Conservation (phyloP, 2,888 invertebrate species). For the Parnassius glacialis region DNA sequence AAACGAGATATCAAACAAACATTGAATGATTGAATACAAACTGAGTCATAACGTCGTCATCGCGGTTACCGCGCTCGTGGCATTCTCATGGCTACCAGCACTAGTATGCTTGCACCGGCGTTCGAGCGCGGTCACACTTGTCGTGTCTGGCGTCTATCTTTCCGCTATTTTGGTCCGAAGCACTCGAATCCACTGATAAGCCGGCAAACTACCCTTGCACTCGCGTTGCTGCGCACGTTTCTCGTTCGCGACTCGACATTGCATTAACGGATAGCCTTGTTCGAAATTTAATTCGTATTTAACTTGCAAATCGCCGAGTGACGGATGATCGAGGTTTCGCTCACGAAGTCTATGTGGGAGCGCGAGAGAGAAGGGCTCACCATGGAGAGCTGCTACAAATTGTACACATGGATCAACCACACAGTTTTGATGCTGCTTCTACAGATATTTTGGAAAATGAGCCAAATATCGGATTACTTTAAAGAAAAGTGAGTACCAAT, state of each 20-base stretch:
- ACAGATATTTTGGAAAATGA: constrained; percentile 77
- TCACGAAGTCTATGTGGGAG: constrained; percentile 65
- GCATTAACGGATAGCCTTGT: constrained; percentile 25
- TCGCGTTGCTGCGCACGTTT: constrained; percentile 44
- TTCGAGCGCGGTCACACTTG: constrained; percentile 57
- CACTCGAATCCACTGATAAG: constrained; percentile 44
- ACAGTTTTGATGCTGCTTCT: constrained; percentile 71
- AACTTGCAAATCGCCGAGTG: constrained; percentile 53
- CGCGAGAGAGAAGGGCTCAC: constrained; percentile 54
- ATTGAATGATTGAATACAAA: constrained; percentile 55
- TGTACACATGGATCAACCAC: constrained; percentile 75
- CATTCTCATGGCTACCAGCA: constrained; percentile 49
- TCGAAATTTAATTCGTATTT: constrained; percentile 37
- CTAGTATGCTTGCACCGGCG: constrained; percentile 70
- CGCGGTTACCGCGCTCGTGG: constrained; percentile 41
- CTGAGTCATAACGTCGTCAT: constrained; percentile 62
- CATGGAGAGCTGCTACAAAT: constrained; percentile 73
- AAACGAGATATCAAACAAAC: constrained; percentile 42
- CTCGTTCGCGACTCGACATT: constrained; percentile 26
- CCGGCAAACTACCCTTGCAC: constrained; percentile 51
- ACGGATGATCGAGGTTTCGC: constrained; percentile 72
- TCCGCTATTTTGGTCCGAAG: constrained; percentile 56
- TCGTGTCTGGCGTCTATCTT: constrained; percentile 42
- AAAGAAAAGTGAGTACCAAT: constrained; percentile 66
- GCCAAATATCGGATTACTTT: constrained; percentile 73